Conservation (phyloP, 2,797 vertebrate genomes). For the Eurystomus glaucurus region DNA sequence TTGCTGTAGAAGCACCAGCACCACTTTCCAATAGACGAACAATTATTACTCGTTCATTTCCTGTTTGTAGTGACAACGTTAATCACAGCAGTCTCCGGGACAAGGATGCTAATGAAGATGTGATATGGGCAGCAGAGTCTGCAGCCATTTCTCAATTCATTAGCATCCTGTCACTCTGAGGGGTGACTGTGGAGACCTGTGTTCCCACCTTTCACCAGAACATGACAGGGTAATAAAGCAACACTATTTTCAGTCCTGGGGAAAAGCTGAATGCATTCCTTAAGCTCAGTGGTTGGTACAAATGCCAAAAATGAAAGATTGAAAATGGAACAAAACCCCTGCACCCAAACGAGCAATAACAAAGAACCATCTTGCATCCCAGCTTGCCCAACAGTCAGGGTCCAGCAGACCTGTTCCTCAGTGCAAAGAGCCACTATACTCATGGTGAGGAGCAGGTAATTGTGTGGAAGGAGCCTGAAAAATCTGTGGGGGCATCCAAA, state of each 20-base stretch:
- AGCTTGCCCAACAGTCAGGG: not conserved
- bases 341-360: fast-evolving
- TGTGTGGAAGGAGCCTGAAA: not conserved
- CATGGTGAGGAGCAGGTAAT: not conserved
- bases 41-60: slow-evolving; percentile 75
- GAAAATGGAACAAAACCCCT: not conserved
- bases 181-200: not conserved
- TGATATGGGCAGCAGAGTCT: slow-evolving; percentile 47
- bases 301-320: not conserved
- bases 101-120: slow-evolving; percentile 80
- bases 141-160: slow-evolving; percentile 67
- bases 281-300: not conserved
- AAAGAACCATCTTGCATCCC: fast-evolving
- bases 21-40: slow-evolving; percentile 64
- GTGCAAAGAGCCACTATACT: not conserved
- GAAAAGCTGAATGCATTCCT: not conserved
- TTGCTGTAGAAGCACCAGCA: slow-evolving; percentile 61
- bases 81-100: slow-evolving; percentile 73
- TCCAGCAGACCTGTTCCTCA: not conserved
- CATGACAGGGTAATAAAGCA: slow-evolving; percentile 65
- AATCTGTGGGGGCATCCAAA: not conserved
- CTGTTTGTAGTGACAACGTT: slow-evolving; percentile 71
- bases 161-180: slow-evolving; percentile 56
- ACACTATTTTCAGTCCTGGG: not conserved
- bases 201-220: slow-evolving; percentile 60